These are phyloP conservation scores for Saccopteryx bilineata DNA, from an alignment of 2,113 vertebrate genomes.

Conservation along the genomic window DNA sequence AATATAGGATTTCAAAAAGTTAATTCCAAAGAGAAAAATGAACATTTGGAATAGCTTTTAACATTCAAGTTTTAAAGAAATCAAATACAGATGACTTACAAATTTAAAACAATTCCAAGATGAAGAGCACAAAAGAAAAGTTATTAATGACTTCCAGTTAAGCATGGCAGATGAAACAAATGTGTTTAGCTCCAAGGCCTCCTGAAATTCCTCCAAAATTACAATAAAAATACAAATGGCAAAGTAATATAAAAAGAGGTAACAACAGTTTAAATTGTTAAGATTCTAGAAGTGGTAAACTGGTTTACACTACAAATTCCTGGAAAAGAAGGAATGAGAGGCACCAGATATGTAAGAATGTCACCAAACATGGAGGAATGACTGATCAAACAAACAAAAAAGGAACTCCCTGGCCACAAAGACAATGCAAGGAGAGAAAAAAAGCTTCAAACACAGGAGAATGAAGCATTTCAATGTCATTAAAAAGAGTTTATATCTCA, in stretches of 20 bases:
- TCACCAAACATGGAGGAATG: neutral
- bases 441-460: slow-evolving; percentile 7
- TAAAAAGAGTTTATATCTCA: neutral
- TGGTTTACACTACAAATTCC: slow-evolving; percentile 37
- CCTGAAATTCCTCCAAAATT: slow-evolving; percentile 1
- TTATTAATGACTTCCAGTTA: slow-evolving; percentile 26
- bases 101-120: slow-evolving; percentile 57
- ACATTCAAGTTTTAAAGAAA: neutral
- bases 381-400: neutral
- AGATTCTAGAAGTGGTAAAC: slow-evolving; percentile 26
- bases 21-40: slow-evolving; percentile 46
- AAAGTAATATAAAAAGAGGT: slow-evolving; percentile 22
- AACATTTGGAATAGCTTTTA: slow-evolving; percentile 13
- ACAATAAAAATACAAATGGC: neutral
- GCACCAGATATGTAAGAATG: neutral
- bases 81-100: slow-evolving; percentile 27
- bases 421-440: neutral
- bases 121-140: neutral
- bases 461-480: neutral
- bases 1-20: slow-evolving; percentile 57
- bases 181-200: neutral
- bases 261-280: slow-evolving; percentile 20
- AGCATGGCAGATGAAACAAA: slow-evolving; percentile 53
- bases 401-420: neutral
- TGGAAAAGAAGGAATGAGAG: neutral